A percentile compares a stretch with the other conserved stretches of the same genome.
These are phyloP conservation scores for Lasioglossum vierecki DNA, from an alignment of 2,888 invertebrate genomes.

Conservation along the genomic window DNA sequence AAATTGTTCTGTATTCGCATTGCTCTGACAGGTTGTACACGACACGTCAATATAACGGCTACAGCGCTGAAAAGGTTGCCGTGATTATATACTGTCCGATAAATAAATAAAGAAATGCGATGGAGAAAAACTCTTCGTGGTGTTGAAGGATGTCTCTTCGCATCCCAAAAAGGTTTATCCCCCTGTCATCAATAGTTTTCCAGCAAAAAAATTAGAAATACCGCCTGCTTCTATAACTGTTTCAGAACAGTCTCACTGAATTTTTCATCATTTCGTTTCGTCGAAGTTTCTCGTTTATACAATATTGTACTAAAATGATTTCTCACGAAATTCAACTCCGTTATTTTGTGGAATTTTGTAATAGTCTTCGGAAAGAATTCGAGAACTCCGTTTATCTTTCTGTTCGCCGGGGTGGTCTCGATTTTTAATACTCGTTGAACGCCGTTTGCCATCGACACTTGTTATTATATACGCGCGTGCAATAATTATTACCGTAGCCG, in stretches of 20 bases:
- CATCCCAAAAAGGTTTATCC: slow-evolving; percentile 2
- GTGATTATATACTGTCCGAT: background rate
- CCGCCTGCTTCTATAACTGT: background rate
- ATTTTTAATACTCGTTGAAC: slow-evolving; percentile 43
- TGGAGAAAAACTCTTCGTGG: background rate
- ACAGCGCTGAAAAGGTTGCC: background rate
- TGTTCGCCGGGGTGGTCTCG: slow-evolving; percentile 26
- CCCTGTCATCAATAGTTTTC: background rate
- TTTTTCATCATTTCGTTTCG: background rate
- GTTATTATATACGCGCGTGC: slow-evolving; percentile 46
- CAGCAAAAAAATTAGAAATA: background rate
- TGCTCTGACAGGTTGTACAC: background rate
- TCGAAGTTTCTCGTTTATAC: background rate
- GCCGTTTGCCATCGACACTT: slow-evolving; percentile 20
- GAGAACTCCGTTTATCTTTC: background rate
- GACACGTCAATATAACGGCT: background rate
- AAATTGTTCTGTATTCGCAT: background rate
- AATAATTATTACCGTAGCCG: slow-evolving; percentile 52
- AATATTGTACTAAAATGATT: background rate
- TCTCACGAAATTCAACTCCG: background rate
- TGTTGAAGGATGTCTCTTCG: background rate
- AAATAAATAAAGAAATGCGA: background rate
- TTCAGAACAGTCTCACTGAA: background rate
- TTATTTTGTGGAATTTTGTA: background rate
- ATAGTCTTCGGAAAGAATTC: background rate